Evolutionary conservation across 2,113 vertebrate species (phyloP), one percentile per base, ranked within the genome.

Genomic region (Benitochromis conjunctus): DNA sequence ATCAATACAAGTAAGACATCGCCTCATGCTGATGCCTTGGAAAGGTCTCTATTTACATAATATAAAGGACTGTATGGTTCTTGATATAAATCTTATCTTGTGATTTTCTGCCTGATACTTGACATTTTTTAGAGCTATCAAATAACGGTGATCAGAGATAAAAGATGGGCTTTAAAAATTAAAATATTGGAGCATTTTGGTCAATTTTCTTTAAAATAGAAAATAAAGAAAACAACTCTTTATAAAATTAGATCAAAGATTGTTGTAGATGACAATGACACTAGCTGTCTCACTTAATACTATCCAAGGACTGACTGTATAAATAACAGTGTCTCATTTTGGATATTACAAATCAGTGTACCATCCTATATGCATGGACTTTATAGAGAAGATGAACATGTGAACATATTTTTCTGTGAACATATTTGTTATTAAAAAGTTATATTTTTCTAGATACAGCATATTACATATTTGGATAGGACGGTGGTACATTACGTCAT

Each of bases 11-110:
- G 81, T 34, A 12, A 84, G 81, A 85, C 24, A 21, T 43, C 5
- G 74, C 36, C 31, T 88, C 24, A 83, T 88, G 85, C 89, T 90
- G 85, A 92, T 81, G 83, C 19, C 6, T 69, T 38, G 14, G 24
- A 90, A 90, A 84, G 24, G 18, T 90, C 74, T 34, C 8, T 9
- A 88, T 90, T 89, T 91, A 13, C 80, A 92, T 89, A 85, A 69
- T n/a, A 10, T 12, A 80, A n/a, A 69, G 54, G 48, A 71, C 10
- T 74, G 18, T 38, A 51, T 5, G 1, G 31, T 51, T 56, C 11
- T 41, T 38, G 1, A 84, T 81, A 4, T 29, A 4, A 76, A 69
- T 53, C 13, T 21, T 3, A 48, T 78, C 29, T 54, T 29, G 31
- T 18, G 6, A 46, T 57, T 43, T 10, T 24, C 18, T 66, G 46